Evolutionary conservation across 2,113 vertebrate species (phyloP).

Genomic region (Lanius collurio): DNA sequence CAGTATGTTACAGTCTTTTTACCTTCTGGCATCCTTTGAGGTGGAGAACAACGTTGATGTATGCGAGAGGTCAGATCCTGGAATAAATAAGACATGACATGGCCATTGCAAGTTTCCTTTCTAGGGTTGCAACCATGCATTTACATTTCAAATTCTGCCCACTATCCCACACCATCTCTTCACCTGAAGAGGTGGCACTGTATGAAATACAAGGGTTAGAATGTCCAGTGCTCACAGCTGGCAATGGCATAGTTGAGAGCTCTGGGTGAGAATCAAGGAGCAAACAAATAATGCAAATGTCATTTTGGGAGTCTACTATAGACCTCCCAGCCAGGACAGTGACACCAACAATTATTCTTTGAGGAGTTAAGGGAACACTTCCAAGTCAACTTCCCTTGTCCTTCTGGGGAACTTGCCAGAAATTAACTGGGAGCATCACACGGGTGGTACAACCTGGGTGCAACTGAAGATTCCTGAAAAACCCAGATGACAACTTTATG

Average conservation of each 20-base stretch:
- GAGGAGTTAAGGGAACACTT: not conserved
- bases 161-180: not conserved
- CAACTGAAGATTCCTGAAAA: not conserved
- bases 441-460: not conserved
- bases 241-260: not conserved
- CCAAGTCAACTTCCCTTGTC: not conserved
- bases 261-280: not conserved
- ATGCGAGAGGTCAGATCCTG: not conserved
- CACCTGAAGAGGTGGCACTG: not conserved
- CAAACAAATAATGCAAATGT: not conserved
- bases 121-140: not conserved
- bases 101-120: conserved; percentile 4
- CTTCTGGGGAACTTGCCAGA: not conserved
- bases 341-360: not conserved
- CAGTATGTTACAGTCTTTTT: not conserved
- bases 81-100: not conserved
- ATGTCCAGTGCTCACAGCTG: not conserved
- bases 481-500: not conserved
- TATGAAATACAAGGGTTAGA: not conserved
- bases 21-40: not conserved
- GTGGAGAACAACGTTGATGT: not conserved
- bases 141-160: not conserved
- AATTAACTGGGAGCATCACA: no score
- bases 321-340: not conserved
- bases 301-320: accelerated